phyloP scores from a whole-genome alignment of 1,140 invertebrate species.

The Aphelenchoides fujianensis region DNA sequence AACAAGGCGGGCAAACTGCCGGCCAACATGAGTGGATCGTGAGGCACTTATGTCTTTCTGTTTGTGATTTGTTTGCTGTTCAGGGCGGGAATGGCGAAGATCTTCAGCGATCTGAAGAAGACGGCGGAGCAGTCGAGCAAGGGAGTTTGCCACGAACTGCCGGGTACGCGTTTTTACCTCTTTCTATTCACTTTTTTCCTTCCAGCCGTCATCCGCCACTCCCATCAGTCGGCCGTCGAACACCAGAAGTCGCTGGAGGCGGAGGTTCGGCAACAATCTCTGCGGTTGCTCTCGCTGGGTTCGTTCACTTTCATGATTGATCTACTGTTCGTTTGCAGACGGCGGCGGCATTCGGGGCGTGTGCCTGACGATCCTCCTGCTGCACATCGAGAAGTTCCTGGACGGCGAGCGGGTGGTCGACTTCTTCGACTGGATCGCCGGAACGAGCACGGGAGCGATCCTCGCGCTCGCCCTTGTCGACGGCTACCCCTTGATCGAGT shows the following conservation, averaged over 20 bases:
- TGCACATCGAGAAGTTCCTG: slow-evolving; percentile 33
- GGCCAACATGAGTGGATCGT: slow-evolving; percentile 17
- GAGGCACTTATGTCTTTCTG: no score
- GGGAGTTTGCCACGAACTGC: neutral
- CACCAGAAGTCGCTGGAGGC: slow-evolving; percentile 19
- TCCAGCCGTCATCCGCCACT: slow-evolving; percentile 17
- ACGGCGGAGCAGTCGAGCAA: neutral
- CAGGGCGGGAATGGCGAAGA: slow-evolving; percentile 1
- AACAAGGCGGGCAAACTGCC: slow-evolving; percentile 25
- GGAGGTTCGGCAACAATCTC: neutral
- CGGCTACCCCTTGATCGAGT: slow-evolving; percentile 24
- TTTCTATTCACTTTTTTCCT: neutral
- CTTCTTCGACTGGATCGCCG: slow-evolving; percentile 89
- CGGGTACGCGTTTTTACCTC: neutral
- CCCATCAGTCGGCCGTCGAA: slow-evolving; percentile 15
- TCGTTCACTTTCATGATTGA: no score
- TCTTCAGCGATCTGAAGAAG: neutral
- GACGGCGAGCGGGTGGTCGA: slow-evolving; percentile 65
- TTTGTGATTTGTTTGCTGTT: no score
- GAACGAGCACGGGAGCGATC: slow-evolving; percentile 92
- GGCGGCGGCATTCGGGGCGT: slow-evolving; percentile 44
- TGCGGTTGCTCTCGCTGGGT: slow-evolving; percentile 32
- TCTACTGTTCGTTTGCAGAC: no score
- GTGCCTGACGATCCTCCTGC: slow-evolving; percentile 27
- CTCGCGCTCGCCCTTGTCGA: slow-evolving; percentile 73